Evolutionary conservation across 2,113 vertebrate species (phyloP).

Genomic region (Gila orcuttii): DNA sequence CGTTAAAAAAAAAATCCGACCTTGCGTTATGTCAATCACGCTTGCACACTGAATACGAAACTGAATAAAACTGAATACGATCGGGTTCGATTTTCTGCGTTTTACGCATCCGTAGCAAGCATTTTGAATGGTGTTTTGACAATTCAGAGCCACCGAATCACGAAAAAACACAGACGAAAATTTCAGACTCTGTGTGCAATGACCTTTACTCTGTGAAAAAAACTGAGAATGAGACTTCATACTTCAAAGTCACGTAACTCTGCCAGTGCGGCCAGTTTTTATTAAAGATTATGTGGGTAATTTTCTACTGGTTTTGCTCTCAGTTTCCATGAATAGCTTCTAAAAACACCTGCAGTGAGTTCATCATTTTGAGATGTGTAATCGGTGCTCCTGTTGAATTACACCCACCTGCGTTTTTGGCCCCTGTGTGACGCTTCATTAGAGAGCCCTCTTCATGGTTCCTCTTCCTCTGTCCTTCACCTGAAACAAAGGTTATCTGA

Average conservation of each 20-base stretch:
- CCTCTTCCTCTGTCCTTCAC: conserved; percentile 33
- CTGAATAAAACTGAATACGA: too few relatives aligned
- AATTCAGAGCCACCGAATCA: too few relatives aligned
- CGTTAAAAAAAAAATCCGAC: too few relatives aligned
- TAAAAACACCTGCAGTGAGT: conserved; percentile 31
- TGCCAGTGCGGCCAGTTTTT: neutral
- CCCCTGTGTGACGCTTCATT: conserved; percentile 44
- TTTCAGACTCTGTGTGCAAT: too few relatives aligned
- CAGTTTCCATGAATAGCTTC: neutral
- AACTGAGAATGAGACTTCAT: neutral
- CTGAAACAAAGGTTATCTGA: neutral
- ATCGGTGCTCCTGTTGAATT: conserved; percentile 34
- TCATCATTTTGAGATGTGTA: conserved; percentile 28
- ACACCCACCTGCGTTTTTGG: neutral
- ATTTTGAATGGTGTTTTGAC: too few relatives aligned
- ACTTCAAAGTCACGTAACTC: conserved; percentile 1
- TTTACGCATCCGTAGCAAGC: too few relatives aligned
- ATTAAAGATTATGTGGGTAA: conserved; percentile 1
- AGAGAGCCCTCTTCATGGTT: neutral
- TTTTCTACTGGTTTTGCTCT: neutral
- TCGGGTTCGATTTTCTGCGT: too few relatives aligned
- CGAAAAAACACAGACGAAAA: too few relatives aligned
- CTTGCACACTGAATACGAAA: too few relatives aligned
- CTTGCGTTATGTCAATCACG: too few relatives aligned
- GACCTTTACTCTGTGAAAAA: neutral